Evolutionary conservation across 2,113 vertebrate genomes (phyloP).

Genomic region (Pollachius pollachius): DNA sequence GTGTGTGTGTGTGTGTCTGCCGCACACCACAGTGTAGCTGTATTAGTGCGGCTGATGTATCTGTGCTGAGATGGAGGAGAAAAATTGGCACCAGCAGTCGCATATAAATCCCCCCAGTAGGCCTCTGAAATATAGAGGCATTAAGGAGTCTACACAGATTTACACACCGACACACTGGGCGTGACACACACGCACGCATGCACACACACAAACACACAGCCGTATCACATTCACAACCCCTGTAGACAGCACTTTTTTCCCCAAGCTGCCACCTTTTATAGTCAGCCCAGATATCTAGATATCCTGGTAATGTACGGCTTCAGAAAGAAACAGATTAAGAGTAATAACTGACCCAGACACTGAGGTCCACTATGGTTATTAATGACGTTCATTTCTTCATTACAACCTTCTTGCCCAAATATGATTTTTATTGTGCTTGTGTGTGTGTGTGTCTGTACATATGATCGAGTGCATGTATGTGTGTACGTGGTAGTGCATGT

Average conservation of each 20-base stretch:
- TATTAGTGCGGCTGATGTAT: constrained; percentile 68
- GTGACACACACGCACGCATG: constrained; percentile 30
- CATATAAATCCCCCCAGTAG: constrained; percentile 68
- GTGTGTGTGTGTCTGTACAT: constrained; percentile 2
- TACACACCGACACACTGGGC: constrained; percentile 61
- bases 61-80: constrained; percentile 55
- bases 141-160: constrained; percentile 68
- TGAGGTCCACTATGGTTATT: constrained; percentile 12
- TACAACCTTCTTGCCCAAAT: constrained; percentile 31
- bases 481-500: too few relatives aligned
- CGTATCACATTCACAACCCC: constrained; percentile 33
- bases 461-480: background rate
- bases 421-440: background rate
- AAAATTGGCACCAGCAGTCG: constrained; percentile 68
- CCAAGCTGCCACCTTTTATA: constrained; percentile 19
- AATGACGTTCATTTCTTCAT: constrained; percentile 9
- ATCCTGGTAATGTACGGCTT: constrained; percentile 24
- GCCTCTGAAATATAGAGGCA: constrained; percentile 70
- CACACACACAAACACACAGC: constrained; percentile 25
- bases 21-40: constrained; percentile 52
- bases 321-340: constrained; percentile 3
- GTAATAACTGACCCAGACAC: constrained; percentile 3
- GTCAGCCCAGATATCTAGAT: constrained; percentile 15
- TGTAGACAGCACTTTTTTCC: constrained; percentile 43
- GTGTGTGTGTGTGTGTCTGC: constrained; percentile 16